A percentile compares a stretch with the other conserved stretches of the same genome.
These are phyloP conservation scores for Ciconia nigra DNA, from an alignment of 2,797 vertebrate species.

Conservation along the genomic window DNA sequence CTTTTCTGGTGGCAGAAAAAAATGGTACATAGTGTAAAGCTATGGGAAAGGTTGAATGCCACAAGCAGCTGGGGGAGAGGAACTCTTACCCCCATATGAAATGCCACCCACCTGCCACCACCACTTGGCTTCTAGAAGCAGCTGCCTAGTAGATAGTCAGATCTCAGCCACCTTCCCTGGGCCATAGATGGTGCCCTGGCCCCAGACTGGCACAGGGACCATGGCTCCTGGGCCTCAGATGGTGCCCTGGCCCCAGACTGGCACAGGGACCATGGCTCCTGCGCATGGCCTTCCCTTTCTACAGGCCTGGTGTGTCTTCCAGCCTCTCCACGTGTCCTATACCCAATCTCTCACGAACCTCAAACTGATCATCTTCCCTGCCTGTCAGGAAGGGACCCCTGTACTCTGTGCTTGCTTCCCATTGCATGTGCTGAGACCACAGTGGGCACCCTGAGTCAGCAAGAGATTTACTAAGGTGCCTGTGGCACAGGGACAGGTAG, in stretches of 20 bases:
- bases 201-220: neutral
- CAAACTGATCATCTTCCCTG: neutral
- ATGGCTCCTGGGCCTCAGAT: neutral
- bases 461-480: neutral
- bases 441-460: neutral
- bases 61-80: neutral
- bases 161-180: neutral
- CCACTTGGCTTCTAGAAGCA: neutral
- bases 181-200: neutral
- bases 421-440: neutral
- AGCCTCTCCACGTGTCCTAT: neutral
- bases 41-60: neutral
- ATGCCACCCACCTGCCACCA: neutral
- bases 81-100: neutral
- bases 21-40: neutral
- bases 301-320: neutral
- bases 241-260: neutral
- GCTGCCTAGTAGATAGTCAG: neutral
- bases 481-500: neutral
- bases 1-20: neutral
- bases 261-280: neutral
- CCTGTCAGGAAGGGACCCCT: neutral
- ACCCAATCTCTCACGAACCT: neutral
- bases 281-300: neutral
- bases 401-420: neutral